Percentiles rank a stretch among this genome's conserved stretches.
These are phyloP conservation scores for Perodicticus potto DNA, from an alignment of 2,797 vertebrate species.

Conservation along the genomic window DNA sequence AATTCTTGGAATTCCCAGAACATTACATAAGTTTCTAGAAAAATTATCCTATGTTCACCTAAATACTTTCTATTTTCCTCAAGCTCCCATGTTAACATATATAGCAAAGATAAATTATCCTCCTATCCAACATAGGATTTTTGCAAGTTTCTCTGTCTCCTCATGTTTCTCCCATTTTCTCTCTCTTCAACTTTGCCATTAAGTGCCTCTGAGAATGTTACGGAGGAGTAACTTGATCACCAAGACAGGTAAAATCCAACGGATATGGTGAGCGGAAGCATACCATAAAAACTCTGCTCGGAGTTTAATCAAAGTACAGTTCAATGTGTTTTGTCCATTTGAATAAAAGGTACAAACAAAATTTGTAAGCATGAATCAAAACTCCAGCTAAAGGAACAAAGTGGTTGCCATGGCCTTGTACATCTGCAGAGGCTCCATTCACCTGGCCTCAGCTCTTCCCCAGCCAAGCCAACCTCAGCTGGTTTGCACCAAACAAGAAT, in stretches of 20 bases:
- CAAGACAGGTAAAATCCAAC: neutral
- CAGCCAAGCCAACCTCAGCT: neutral
- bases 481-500: neutral
- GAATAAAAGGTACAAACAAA: conserved; percentile 33
- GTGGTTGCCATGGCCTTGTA: neutral
- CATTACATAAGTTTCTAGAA: neutral
- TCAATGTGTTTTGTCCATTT: conserved; percentile 4
- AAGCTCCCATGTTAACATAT: neutral
- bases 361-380: neutral
- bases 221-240: neutral
- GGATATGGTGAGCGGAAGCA: neutral
- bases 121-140: neutral
- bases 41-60: neutral
- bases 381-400: neutral
- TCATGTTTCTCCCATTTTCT: neutral
- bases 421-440: neutral
- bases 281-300: conserved; percentile 15
- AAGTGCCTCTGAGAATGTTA: neutral
- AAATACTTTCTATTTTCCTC: neutral
- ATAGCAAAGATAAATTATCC: neutral
- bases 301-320: conserved; percentile 49
- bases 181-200: neutral
- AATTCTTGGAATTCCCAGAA: neutral
- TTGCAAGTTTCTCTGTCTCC: neutral
- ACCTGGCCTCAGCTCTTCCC: neutral